These are phyloP conservation scores for Anodontia alba DNA, from an alignment of 2,888 invertebrate genomes.

Conservation along the genomic window DNA sequence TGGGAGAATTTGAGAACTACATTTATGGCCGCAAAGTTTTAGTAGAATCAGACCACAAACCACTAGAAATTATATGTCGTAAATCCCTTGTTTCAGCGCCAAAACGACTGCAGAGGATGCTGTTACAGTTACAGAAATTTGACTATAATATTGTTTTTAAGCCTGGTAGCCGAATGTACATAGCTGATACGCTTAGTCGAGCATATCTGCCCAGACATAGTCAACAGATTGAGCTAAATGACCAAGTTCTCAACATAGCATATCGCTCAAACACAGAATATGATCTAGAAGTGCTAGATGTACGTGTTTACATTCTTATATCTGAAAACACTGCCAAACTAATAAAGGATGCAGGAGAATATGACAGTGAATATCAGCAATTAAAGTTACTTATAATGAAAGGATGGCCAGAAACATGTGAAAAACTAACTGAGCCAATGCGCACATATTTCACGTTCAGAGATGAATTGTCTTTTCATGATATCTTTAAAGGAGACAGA, in stretches of 20 bases:
- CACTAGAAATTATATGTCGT: constrained; percentile 47
- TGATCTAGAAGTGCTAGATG: no score
- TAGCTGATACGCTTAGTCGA: no score
- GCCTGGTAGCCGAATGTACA: no score
- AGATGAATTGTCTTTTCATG: constrained; percentile 48
- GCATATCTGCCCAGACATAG: no score
- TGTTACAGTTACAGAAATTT: constrained; percentile 58
- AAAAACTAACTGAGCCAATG: constrained; percentile 27
- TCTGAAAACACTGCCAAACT: no score
- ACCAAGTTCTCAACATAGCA: no score
- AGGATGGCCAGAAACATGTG: constrained; percentile 49
- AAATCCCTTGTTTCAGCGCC: constrained; percentile 54
- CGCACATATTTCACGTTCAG: constrained; percentile 48
- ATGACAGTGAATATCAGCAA: no score
- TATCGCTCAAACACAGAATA: no score
- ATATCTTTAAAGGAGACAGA: constrained; percentile 49
- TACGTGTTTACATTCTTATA: no score
- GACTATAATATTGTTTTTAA: no score
- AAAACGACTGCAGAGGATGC: constrained; percentile 63
- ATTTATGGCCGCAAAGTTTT: constrained; percentile 42
- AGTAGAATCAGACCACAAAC: constrained; percentile 55
- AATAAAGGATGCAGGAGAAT: no score
- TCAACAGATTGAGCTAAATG: no score
- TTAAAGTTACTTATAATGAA: constrained; percentile 31
- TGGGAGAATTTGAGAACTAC: constrained; percentile 51